Evolutionary conservation across 2,113 vertebrate genomes (phyloP).

Genomic region (Chionodraco myersi): DNA sequence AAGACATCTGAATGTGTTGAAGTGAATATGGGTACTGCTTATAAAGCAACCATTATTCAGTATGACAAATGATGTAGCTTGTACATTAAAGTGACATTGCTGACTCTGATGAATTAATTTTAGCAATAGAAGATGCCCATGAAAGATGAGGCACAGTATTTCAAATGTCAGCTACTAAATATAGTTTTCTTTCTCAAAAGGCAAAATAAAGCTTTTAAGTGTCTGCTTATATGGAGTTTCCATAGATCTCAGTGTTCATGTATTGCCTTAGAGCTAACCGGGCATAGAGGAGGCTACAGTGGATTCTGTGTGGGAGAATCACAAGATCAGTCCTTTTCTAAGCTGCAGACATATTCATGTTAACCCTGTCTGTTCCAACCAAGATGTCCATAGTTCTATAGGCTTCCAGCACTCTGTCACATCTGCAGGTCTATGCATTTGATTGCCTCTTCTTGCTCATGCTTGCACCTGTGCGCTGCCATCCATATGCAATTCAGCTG

Average conservation of each 20-base stretch:
- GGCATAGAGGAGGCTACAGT: background rate
- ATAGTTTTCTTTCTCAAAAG: background rate
- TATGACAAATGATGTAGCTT: background rate
- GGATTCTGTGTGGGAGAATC: background rate
- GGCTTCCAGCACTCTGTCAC: background rate
- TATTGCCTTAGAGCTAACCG: background rate
- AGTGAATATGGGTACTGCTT: background rate
- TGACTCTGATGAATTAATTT: background rate
- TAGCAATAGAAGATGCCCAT: background rate
- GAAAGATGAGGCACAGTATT: background rate
- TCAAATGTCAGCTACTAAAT: background rate
- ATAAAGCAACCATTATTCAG: background rate
- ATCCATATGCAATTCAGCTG: conserved; percentile 9
- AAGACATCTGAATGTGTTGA: background rate
- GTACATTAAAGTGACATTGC: background rate
- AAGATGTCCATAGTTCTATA: background rate
- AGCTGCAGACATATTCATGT: conserved; percentile 8
- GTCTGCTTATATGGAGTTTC: background rate
- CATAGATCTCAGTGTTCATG: background rate
- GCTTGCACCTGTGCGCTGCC: conserved; percentile 3
- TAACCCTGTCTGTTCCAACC: background rate
- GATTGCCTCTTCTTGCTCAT: background rate
- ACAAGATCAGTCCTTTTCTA: background rate
- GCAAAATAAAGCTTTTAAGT: background rate
- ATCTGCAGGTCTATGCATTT: background rate